Percentiles rank a stretch among this genome's conserved stretches.
Evolutionary conservation across 2,888 invertebrate genomes (phyloP).

Genomic region (Hanleya hanleyi): DNA sequence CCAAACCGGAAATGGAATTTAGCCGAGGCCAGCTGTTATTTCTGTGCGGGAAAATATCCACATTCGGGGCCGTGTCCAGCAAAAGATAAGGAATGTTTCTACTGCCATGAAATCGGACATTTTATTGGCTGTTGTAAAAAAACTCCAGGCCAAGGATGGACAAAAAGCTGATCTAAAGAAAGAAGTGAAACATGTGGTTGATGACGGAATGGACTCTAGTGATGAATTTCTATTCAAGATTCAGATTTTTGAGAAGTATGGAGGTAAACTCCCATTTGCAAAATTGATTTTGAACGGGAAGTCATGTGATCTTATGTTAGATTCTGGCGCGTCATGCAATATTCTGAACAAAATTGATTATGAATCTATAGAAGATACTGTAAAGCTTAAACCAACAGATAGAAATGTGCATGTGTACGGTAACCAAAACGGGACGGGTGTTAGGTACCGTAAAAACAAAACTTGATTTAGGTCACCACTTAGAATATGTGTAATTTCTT

Average conservation of each 20-base stretch:
- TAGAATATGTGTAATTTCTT: background rate
- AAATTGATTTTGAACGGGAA: background rate
- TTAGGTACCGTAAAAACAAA: background rate
- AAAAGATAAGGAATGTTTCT: too few relatives aligned
- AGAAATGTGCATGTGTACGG: background rate
- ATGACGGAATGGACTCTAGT: background rate
- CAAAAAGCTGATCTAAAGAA: too few relatives aligned
- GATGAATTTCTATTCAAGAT: background rate
- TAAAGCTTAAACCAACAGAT: background rate
- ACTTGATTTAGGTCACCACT: background rate
- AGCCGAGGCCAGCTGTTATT: too few relatives aligned
- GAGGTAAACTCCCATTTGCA: background rate
- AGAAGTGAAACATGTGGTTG: too few relatives aligned
- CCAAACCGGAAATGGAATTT: too few relatives aligned
- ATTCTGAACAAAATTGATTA: too few relatives aligned
- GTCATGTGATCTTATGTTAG: background rate
- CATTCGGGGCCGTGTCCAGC: too few relatives aligned
- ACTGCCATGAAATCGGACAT: too few relatives aligned
- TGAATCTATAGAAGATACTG: background rate
- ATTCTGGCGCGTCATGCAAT: background rate
- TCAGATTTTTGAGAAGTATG: background rate
- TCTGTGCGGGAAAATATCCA: too few relatives aligned
- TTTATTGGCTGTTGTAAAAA: too few relatives aligned
- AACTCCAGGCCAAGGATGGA: too few relatives aligned
- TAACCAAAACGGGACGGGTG: background rate